Evolutionary conservation across 2,797 vertebrate genomes (phyloP).

Genomic region (Protonibea diacanthus): DNA sequence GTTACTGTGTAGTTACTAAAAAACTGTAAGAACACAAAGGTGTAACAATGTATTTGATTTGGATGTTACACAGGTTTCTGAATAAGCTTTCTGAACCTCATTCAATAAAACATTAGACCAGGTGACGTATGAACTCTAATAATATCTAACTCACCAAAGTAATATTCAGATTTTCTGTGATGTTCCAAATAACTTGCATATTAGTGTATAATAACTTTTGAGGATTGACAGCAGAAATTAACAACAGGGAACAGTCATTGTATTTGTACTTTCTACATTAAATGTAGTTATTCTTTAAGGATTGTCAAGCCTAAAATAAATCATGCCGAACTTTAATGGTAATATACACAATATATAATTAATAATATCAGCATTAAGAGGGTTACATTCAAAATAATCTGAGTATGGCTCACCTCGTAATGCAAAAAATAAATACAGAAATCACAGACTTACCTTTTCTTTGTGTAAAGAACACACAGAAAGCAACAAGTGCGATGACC

Average conservation of each 20-base stretch:
- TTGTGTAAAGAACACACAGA: constrained; percentile 33
- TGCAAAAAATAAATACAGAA: neutral
- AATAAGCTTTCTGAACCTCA: neutral
- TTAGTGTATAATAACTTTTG: neutral
- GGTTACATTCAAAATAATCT: neutral
- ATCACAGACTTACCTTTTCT: constrained; percentile 60
- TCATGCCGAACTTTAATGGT: neutral
- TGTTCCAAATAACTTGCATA: neutral
- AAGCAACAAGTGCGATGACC: constrained; percentile 19
- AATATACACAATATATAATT: neutral
- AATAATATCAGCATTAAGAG: neutral
- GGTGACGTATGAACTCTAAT: neutral
- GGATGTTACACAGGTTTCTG: neutral
- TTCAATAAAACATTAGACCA: neutral
- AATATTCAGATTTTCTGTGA: neutral
- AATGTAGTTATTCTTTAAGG: neutral
- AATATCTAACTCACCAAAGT: neutral
- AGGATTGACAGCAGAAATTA: neutral
- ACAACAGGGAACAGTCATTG: neutral
- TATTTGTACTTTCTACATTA: neutral
- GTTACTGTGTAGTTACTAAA: neutral
- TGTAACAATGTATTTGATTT: neutral
- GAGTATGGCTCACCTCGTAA: neutral
- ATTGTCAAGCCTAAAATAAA: neutral
- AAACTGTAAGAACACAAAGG: neutral